phyloP scores from a whole-genome alignment of 2,888 invertebrate genomes.

The Cephus spinipes region DNA sequence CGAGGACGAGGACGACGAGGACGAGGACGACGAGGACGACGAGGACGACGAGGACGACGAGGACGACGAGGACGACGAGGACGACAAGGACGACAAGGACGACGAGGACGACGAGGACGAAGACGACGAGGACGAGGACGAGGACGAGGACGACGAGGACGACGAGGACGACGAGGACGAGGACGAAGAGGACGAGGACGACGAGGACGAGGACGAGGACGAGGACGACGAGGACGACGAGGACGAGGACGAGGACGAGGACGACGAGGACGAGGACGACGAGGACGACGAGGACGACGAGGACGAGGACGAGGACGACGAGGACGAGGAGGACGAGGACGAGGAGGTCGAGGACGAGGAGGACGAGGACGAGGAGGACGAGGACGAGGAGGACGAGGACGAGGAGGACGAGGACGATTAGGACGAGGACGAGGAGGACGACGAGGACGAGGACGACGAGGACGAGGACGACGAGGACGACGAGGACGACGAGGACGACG shows the following conservation, averaged over 20 bases:
- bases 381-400: background rate
- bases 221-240: background rate
- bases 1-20: background rate
- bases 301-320: background rate
- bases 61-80: background rate
- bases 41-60: background rate
- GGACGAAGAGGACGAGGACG: too few species aligned
- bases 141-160: constrained; percentile 20
- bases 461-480: background rate
- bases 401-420: constrained; percentile 1
- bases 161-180: too few species aligned
- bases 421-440: too few species aligned
- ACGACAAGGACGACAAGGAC: too few species aligned
- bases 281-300: too few species aligned
- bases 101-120: too few species aligned
- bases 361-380: background rate
- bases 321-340: background rate
- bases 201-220: background rate
- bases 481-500: background rate
- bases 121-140: background rate
- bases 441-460: constrained; percentile 1
- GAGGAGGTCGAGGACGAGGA: background rate
- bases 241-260: too few species aligned
- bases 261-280: too few species aligned
- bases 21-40: background rate